A percentile compares a stretch with the other conserved stretches of the same genome.
These are phyloP conservation scores for Pseudanteris insignis DNA, from an alignment of 2,888 invertebrate genomes.

Conservation along the genomic window DNA sequence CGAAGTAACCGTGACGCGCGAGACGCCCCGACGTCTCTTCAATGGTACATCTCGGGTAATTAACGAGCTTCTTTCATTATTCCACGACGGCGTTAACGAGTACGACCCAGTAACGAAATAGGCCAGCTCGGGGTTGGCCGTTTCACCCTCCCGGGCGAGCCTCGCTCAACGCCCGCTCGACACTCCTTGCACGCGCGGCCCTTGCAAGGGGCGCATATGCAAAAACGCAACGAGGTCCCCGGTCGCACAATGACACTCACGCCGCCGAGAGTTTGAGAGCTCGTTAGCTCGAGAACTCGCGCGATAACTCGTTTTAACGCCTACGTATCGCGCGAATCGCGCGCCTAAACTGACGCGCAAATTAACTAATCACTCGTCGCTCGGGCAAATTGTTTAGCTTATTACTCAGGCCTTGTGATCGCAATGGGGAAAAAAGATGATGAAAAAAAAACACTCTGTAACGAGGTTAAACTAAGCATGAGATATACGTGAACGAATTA, in stretches of 20 bases:
- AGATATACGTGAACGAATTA: too few species aligned
- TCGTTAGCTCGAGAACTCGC: conserved; percentile 8
- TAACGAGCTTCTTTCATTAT: conserved; percentile 21
- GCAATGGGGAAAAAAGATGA: too few species aligned
- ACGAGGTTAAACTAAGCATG: too few species aligned
- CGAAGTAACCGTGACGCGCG: too few species aligned
- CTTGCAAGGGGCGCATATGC: conserved; percentile 24
- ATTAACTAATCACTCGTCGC: too few species aligned
- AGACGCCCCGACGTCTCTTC: conserved; percentile 6
- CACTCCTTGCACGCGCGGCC: conserved; percentile 27
- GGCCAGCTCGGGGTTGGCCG: conserved; percentile 41
- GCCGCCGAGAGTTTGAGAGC: conserved; percentile 16
- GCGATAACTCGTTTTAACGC: conserved; percentile 12
- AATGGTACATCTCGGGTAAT: conserved; percentile 15
- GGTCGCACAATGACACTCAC: conserved; percentile 10
- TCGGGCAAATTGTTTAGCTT: too few species aligned
- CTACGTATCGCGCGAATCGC: too few species aligned
- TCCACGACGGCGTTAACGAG: conserved; percentile 46
- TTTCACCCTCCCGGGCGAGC: conserved; percentile 19
- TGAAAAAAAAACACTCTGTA: too few species aligned
- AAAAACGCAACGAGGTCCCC: conserved; percentile 14
- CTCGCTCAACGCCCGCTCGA: conserved; percentile 8
- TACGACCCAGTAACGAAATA: conserved; percentile 56
- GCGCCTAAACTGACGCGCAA: too few species aligned
- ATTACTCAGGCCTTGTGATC: too few species aligned